Evolutionary conservation across 2,113 vertebrate genomes (phyloP).

Genomic region (rabbit (Oryctolagus cuniculus)): DNA sequence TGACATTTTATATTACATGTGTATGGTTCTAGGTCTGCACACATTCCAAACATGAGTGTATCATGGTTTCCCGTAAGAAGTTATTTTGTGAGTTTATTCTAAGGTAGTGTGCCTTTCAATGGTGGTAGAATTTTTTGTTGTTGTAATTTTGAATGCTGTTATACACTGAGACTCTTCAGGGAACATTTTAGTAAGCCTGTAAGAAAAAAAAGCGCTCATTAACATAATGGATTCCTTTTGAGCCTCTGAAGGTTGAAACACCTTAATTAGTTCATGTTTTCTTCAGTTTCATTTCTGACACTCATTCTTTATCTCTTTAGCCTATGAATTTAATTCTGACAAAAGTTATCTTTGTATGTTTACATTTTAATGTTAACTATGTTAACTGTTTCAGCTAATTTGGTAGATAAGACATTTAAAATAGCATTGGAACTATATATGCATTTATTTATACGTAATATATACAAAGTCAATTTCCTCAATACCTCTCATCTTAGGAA

Average conservation of each 20-base stretch:
- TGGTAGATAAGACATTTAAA: slow-evolving; percentile 42
- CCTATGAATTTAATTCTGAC: not conserved
- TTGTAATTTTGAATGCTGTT: not conserved
- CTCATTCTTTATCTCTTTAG: slow-evolving; percentile 1
- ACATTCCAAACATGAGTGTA: not conserved
- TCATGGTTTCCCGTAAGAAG: slow-evolving; percentile 12
- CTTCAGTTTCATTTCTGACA: slow-evolving; percentile 18
- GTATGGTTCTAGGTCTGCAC: slow-evolving; percentile 3
- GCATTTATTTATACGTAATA: not conserved
- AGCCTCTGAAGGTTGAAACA: slow-evolving; percentile 2
- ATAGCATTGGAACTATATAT: slow-evolving; percentile 14
- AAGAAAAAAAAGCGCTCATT: slow-evolving; percentile 15
- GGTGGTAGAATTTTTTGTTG: slow-evolving; percentile 21
- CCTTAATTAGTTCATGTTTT: slow-evolving; percentile 31
- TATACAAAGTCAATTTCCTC: slow-evolving; percentile 46
- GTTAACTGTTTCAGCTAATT: not conserved
- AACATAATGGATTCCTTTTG: slow-evolving; percentile 26
- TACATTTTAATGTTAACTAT: slow-evolving; percentile 25
- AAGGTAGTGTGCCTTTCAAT: not conserved
- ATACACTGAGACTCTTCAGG: not conserved
- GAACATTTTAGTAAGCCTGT: not conserved
- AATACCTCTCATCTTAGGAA: slow-evolving; percentile 20
- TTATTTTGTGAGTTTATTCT: slow-evolving; percentile 14
- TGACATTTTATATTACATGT: not conserved
- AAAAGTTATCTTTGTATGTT: slow-evolving; percentile 36